Conservation (phyloP, 2,888 invertebrate species). For the Charanyca ferruginea region DNA sequence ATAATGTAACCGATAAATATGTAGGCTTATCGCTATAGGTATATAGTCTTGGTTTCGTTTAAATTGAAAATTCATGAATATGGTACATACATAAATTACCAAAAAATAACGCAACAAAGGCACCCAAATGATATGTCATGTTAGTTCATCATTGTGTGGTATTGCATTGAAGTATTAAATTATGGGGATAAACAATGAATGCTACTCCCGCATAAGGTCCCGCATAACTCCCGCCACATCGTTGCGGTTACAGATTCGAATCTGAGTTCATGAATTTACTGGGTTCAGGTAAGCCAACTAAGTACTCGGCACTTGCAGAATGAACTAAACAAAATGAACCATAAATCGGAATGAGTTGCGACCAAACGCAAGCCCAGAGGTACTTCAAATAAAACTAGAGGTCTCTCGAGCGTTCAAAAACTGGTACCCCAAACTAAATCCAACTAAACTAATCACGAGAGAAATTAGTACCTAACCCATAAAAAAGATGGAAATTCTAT, state of each 20-base stretch:
- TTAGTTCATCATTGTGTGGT: slow-evolving; percentile 6
- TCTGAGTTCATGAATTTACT: slow-evolving; percentile 23
- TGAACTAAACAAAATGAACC: slow-evolving; percentile 18
- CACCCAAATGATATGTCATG: slow-evolving; percentile 20
- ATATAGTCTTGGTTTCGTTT: background rate
- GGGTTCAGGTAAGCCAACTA: background rate
- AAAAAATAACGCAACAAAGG: slow-evolving; percentile 2
- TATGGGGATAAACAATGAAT: slow-evolving; percentile 18
- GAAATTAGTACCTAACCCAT: slow-evolving; percentile 12
- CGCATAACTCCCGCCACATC: slow-evolving; percentile 4
- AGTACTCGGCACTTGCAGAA: slow-evolving; percentile 15
- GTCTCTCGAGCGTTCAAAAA: no score
- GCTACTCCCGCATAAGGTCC: background rate
- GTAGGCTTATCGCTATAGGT: background rate
- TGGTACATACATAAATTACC: no score
- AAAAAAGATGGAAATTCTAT: slow-evolving; percentile 54
- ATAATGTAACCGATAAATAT: background rate
- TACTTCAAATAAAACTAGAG: no score
- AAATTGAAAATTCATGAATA: background rate
- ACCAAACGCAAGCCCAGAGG: no score
- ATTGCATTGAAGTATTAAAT: slow-evolving; percentile 29
- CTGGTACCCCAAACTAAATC: background rate
- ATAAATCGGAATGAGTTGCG: slow-evolving; percentile 22
- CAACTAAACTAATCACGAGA: slow-evolving; percentile 18
- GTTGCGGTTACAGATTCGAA: slow-evolving; percentile 20